Evolutionary conservation across 2,888 invertebrate species (phyloP).

Genomic region (Serrognathus titanus): DNA sequence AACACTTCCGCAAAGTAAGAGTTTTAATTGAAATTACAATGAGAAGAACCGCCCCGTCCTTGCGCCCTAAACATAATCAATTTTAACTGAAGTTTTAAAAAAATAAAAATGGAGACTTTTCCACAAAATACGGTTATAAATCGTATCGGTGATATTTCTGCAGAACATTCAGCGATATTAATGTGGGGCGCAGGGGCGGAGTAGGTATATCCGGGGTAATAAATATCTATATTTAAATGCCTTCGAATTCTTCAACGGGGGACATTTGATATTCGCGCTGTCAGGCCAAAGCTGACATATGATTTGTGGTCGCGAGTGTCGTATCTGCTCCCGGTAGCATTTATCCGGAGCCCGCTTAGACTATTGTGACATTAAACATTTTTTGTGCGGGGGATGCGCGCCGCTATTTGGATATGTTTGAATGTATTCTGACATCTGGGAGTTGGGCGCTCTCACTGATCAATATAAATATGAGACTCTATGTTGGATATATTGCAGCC

Average conservation of each 20-base stretch:
- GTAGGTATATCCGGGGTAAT: slow-evolving; percentile 21
- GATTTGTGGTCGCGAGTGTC: slow-evolving; percentile 44
- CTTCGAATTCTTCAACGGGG: slow-evolving; percentile 34
- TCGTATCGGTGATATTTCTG: slow-evolving; percentile 1
- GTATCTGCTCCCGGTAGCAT: slow-evolving; percentile 33
- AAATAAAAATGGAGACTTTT: neutral
- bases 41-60: no score
- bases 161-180: slow-evolving; percentile 1
- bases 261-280: slow-evolving; percentile 37
- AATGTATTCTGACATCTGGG: slow-evolving; percentile 26
- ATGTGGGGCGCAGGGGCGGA: neutral
- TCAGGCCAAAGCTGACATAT: slow-evolving; percentile 42
- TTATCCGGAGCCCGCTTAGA: slow-evolving; percentile 38
- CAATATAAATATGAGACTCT: slow-evolving; percentile 17
- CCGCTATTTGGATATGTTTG: slow-evolving; percentile 29
- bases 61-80: neutral
- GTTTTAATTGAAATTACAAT: no score
- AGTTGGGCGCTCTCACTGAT: slow-evolving; percentile 13
- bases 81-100: neutral
- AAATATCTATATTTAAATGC: slow-evolving; percentile 37
- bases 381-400: slow-evolving; percentile 25
- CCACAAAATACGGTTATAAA: no score
- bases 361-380: slow-evolving; percentile 43
- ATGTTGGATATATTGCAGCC: no score
- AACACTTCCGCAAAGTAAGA: no score